Evolutionary conservation across 2,888 invertebrate species (phyloP), one percentile per base, ranked within the genome.

Genomic region (Arge pagana): DNA sequence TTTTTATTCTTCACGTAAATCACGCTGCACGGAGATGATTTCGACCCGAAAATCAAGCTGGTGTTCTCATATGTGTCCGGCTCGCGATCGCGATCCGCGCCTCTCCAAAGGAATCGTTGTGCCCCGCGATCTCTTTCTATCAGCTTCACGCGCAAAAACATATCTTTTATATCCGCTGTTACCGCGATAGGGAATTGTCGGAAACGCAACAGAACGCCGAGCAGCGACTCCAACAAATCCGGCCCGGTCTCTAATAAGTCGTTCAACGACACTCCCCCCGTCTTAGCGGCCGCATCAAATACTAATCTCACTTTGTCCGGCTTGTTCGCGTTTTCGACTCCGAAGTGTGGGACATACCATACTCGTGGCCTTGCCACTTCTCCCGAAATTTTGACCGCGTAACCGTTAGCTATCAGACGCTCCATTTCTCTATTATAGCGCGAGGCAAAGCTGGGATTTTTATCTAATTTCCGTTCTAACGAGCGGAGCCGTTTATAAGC

Each of bases 191-290:
- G 57, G 11, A 65, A 55, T 56, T 69, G 64, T 31, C 75, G 52
- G 51, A 77, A 77, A 1, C 70, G 64, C 52, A 70, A 60, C 36
- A 77, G 37, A 0, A 76, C 66, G 3, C 70, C 68, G 0, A 66
- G 50, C 33, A 77, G 51, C 4, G 72, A 61, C 7, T 59, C 55
- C 3, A 71, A 53, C 3, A 70, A 42, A 28, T 72, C 70, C 1
- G 74, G 71, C 1, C 72, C 72, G 15, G 58, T 61, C 3, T 72
- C 23, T 5, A 77, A 41, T 4, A 59, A 23, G 15, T 63, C 61
- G 23, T 71, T 64, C 1, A 72, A 51, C 1, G 61, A 62, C 1
- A 50, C 45, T 1, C 64, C 63, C n/a, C 53, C 13, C 0, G 57
- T 50, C 21, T 59, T 54, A 7, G 24, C 43, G 4, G 43, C 43